Base-by-base conservation (phyloP, 1,140 invertebrate species). In the Wiebesia pumilae region DNA sequence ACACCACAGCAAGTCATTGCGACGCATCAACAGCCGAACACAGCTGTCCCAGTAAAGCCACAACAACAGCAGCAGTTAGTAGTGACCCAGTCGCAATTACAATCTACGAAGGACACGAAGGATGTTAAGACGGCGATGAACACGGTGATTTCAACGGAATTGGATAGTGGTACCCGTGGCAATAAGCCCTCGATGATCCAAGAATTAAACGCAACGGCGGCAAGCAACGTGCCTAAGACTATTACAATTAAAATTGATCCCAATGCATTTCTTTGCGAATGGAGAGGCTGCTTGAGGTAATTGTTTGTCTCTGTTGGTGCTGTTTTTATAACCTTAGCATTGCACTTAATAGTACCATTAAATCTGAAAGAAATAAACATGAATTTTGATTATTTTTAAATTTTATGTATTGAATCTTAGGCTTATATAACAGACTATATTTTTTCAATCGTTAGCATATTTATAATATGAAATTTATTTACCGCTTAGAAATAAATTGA, bases 281-380 rank as follows among this genome's bases (percentile, higher is more conserved):
- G 98, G 98, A 95, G 97, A 84, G 97, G 97, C 27, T 99, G 98
- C 94, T 95, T 96, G 87, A 96, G 96, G 96, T 97, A 94, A 94
- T 12, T 12, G 12, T 54, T 54, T 21, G 7, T 16, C 2, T 91
- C 91, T 38, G 67, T 84, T 78, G 51, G 19, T 9, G 9, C 7
- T 16, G 51, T 2, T 9, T 54, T 54, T 54, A 3, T 54, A 54
- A 14, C 51, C 3, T 54, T 54, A 21, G 51, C 9, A 54, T 54
- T 54, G 12, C 51, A 12, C 19, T 54, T 54, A 16, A 21, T 21
- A 21, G 51, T 12, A 2, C 19, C 9, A 12, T 14, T 19, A 54
- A 6, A 54, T 54, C 51, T 54, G 19, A 54, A 54, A 54, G 2
- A 19, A 54, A 54, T 3, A 16, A 21, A 54, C 51, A 12, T n/a